These are phyloP conservation scores for Streptopelia turtur DNA, from an alignment of 2,797 vertebrate species.

Conservation along the genomic window DNA sequence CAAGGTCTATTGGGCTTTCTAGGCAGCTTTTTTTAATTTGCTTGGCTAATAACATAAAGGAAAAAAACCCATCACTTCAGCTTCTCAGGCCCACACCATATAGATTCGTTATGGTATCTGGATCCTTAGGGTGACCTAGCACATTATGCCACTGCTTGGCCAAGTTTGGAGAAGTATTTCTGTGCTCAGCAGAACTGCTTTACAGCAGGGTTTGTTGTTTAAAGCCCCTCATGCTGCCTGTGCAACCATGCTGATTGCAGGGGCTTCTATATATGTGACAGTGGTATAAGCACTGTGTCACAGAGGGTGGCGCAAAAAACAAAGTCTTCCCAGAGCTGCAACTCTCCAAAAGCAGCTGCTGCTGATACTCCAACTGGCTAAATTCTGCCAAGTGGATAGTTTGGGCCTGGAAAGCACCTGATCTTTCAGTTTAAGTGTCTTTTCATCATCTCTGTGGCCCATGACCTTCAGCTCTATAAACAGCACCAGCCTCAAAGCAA, in stretches of 20 bases:
- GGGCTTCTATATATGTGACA: neutral
- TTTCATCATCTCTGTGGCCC: neutral
- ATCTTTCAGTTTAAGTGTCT: neutral
- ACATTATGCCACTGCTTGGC: neutral
- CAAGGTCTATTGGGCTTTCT: neutral
- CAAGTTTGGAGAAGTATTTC: neutral
- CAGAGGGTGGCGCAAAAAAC: rapidly evolving
- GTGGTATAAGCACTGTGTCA: neutral
- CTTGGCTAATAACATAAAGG: neutral
- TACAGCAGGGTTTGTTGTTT: neutral
- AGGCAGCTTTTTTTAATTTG: neutral
- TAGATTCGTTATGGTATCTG: neutral
- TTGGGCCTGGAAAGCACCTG: neutral
- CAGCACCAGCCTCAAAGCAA: neutral
- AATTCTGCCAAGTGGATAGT: neutral
- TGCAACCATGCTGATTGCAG: rapidly evolving
- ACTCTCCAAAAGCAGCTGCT: neutral
- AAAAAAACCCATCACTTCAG: neutral
- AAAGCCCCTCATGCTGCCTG: neutral
- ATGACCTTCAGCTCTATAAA: neutral
- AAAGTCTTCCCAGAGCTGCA: neutral
- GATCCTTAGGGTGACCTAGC: neutral
- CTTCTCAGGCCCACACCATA: neutral
- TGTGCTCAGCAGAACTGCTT: neutral
- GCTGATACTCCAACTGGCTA: neutral